Percentiles rank a stretch among this genome's conserved stretches.
Evolutionary conservation across 2,888 invertebrate genomes (phyloP).

Genomic region (Zygogramma bicolorata): DNA sequence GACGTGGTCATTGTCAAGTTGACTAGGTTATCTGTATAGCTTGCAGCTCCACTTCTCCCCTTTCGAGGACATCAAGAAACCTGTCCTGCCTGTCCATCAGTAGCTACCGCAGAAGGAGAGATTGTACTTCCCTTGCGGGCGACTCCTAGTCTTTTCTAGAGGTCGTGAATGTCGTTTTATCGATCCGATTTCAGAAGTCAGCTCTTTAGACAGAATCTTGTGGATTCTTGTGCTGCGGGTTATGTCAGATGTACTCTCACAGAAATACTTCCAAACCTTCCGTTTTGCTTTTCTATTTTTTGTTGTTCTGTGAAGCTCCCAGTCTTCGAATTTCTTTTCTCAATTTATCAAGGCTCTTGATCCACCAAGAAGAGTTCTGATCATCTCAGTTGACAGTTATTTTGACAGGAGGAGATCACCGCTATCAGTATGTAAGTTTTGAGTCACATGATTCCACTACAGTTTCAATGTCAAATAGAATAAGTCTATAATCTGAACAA

Average conservation of each 20-base stretch:
- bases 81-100: too few relatives aligned
- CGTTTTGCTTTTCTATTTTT: neutral
- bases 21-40: too few relatives aligned
- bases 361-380: neutral
- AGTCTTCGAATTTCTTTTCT: too few relatives aligned
- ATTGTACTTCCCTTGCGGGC: too few relatives aligned
- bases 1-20: too few relatives aligned
- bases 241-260: neutral
- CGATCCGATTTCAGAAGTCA: neutral
- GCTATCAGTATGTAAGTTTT: too few relatives aligned
- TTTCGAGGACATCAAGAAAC: too few relatives aligned
- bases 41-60: too few relatives aligned
- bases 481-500: constrained; percentile 8
- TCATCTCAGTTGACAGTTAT: neutral
- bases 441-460: neutral
- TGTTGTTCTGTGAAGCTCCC: too few relatives aligned
- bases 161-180: neutral
- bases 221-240: neutral
- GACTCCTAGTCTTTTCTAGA: neutral
- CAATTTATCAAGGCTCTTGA: too few relatives aligned
- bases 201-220: neutral
- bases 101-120: too few relatives aligned
- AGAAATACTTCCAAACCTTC: neutral
- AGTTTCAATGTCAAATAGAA: neutral
- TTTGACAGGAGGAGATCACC: neutral